Evolutionary conservation across 2,797 vertebrate genomes (phyloP), one percentile per base, ranked within the genome.

Genomic region (Acanthis flammea): DNA sequence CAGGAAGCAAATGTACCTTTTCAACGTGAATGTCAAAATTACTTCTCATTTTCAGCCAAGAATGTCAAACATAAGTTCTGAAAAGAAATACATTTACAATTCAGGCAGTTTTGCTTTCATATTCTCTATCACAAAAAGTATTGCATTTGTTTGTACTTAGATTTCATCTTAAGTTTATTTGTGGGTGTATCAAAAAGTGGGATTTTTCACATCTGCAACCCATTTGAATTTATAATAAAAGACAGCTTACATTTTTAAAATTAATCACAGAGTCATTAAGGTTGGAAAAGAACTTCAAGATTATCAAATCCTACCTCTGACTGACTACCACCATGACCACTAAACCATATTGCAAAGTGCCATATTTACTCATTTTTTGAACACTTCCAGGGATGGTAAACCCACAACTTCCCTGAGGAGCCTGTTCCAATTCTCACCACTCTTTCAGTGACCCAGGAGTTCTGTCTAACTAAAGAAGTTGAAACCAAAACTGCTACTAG

Each of bases 1-100:
- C 65, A 92, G 73, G 39, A 91, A 86, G 61, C 37, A 58, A 90
- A 95, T 66, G 58, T 16, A 61, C 61, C 35, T 57, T 94, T 94
- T 91, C 79, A 80, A 51, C 2, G 6, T 13, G 68, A 96, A 91
- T 80, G 78, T 95, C 92, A 96, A 72, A 96, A 94, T 95, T 62
- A 90, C 75, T 96, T 96, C 88, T 95, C 60, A 58, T 94, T 92
- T 76, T 93, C 91, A 92, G 71, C 50, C 25, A 76, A 70, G 90
- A 94, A 95, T 51, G 74, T 80, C 60, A 93, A 85, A 84, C 14
- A 14, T 54, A 83, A 86, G 35, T 77, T 94, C 39, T 86, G 81
- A 94, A 96, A 96, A 82, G 63, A 94, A 92, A 91, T 51, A 66
- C 45, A 48, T 83, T 90, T 94, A 62, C 48, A 78, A 16, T 70